These are phyloP conservation scores for Tupiocoris notatus DNA, from an alignment of 2,888 invertebrate genomes.

Conservation along the genomic window DNA sequence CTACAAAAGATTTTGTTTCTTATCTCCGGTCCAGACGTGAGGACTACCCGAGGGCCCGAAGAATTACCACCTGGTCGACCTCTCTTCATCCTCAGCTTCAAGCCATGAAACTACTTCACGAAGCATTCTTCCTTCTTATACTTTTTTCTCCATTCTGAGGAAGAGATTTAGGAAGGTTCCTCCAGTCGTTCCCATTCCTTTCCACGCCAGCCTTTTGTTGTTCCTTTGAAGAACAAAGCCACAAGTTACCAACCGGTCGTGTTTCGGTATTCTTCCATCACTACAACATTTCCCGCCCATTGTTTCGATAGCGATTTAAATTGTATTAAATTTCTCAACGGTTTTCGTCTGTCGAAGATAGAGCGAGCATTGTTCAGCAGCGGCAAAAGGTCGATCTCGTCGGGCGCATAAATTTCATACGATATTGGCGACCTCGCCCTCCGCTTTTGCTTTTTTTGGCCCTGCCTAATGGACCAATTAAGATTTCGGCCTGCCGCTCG, in stretches of 20 bases:
- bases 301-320: slow-evolving; percentile 11
- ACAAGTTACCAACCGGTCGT: slow-evolving; percentile 9
- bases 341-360: neutral
- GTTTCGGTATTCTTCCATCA: neutral
- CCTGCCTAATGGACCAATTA: slow-evolving; percentile 13
- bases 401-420: no score
- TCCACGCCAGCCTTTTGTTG: slow-evolving; percentile 7
- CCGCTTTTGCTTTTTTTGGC: neutral
- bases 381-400: neutral
- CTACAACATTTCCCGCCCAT: neutral
- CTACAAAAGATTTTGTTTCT: slow-evolving; percentile 27
- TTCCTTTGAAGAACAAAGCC: slow-evolving; percentile 1
- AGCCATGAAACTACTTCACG: neutral
- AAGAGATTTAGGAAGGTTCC: slow-evolving; percentile 1
- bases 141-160: slow-evolving; percentile 7
- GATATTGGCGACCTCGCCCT: neutral
- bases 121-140: slow-evolving; percentile 17
- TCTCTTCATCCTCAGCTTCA: neutral
- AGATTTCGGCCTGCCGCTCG: neutral
- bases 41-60: neutral
- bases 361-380: slow-evolving; percentile 7
- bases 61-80: slow-evolving; percentile 24
- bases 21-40: slow-evolving; percentile 14
- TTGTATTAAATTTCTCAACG: neutral
- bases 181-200: slow-evolving; percentile 18